A percentile compares a stretch with the other conserved stretches of the same genome.
phyloP scores from a whole-genome alignment of 1,140 invertebrate species.

The Littorina saxatilis region DNA sequence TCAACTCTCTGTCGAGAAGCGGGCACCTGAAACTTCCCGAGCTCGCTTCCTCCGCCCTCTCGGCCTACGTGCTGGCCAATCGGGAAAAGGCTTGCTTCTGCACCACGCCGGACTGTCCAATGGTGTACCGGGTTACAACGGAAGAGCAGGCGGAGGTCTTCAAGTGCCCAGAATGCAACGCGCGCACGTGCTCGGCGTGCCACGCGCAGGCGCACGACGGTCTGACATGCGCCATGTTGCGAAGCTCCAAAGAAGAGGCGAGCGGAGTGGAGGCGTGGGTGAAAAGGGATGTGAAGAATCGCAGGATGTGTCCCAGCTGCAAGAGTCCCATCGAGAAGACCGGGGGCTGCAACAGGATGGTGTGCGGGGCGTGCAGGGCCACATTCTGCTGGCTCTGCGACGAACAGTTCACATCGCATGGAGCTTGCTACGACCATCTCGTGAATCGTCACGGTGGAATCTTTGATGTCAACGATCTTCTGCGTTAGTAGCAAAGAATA shows the following conservation, averaged over 20 bases:
- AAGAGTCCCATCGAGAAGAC: slow-evolving; percentile 58
- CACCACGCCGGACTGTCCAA: slow-evolving; percentile 62
- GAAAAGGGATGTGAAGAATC: slow-evolving; percentile 36
- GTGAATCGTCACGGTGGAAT: slow-evolving; percentile 46
- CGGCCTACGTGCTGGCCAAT: slow-evolving; percentile 48
- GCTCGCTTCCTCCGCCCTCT: slow-evolving; percentile 35
- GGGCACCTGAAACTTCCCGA: slow-evolving; percentile 34
- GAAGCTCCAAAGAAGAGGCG: slow-evolving; percentile 26
- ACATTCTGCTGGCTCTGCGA: slow-evolving; percentile 66
- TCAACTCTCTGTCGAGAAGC: slow-evolving; percentile 41
- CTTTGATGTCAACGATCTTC: slow-evolving; percentile 1
- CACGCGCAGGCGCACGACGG: slow-evolving; percentile 60
- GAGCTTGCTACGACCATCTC: slow-evolving; percentile 59
- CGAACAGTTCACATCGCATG: slow-evolving; percentile 33
- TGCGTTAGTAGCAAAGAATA: neutral
- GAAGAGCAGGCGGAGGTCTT: slow-evolving; percentile 45
- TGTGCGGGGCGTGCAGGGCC: slow-evolving; percentile 49
- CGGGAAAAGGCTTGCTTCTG: slow-evolving; percentile 57
- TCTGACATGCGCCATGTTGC: slow-evolving; percentile 59
- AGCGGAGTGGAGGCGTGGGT: slow-evolving; percentile 47
- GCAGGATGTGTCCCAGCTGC: slow-evolving; percentile 64
- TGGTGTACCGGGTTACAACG: slow-evolving; percentile 55
- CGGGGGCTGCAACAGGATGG: slow-evolving; percentile 63
- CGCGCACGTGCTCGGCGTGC: slow-evolving; percentile 60
- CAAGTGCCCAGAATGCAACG: slow-evolving; percentile 55